Conservation (phyloP, 2,113 vertebrate species). For the Rattus rattus region DNA sequence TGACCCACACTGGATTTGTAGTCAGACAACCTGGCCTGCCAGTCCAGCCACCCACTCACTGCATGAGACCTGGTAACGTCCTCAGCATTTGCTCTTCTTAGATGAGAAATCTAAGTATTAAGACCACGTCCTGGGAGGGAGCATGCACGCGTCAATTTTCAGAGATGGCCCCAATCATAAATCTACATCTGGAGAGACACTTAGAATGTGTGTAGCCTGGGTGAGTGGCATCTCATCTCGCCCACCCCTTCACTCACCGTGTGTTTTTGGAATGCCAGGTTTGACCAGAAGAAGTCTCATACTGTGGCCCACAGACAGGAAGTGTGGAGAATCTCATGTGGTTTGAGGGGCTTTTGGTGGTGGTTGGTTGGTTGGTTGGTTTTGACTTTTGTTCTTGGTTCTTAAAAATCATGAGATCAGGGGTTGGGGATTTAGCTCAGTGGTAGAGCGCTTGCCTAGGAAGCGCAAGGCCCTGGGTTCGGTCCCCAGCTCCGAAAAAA, state of each 20-base stretch:
- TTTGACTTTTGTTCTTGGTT: not conserved
- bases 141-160: not conserved
- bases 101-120: not conserved
- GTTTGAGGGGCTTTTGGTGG: no score
- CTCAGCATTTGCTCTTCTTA: not conserved
- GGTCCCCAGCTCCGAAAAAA: no score
- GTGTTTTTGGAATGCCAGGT: not conserved
- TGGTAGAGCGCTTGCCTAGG: no score
- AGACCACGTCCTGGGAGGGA: not conserved
- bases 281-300: not conserved
- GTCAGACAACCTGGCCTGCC: not conserved
- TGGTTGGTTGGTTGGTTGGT: not conserved
- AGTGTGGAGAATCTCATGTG: not conserved
- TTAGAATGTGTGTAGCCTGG: fast-evolving
- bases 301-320: not conserved
- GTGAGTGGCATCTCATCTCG: fast-evolving
- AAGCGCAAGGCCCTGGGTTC: no score
- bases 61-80: not conserved
- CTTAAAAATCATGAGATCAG: conserved; percentile 48
- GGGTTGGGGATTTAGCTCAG: no score
- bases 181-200: not conserved
- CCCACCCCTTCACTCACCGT: not conserved
- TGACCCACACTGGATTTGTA: not conserved
- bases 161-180: no score
- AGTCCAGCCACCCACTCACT: not conserved